phyloP scores from a whole-genome alignment of 2,888 invertebrate genomes.

The Drosophila meridionalis region DNA sequence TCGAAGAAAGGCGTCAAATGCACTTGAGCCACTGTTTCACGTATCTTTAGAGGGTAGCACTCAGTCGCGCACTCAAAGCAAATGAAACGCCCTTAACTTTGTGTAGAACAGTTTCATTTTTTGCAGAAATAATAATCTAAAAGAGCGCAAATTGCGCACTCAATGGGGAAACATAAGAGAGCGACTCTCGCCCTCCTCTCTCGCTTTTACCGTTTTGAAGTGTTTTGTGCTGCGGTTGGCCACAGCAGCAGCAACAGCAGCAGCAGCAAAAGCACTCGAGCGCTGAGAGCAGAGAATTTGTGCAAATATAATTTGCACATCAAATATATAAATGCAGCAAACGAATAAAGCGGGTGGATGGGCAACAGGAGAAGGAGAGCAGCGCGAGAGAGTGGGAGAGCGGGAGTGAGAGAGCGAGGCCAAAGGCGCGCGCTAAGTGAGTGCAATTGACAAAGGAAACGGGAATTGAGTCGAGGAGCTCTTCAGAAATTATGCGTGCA shows the following conservation, averaged over 20 bases:
- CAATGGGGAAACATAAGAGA: constrained; percentile 40
- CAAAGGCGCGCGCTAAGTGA: constrained; percentile 63
- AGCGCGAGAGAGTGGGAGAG: neutral
- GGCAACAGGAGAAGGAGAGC: neutral
- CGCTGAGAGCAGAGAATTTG: constrained; percentile 55
- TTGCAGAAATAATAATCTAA: constrained; percentile 18
- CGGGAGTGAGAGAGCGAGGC: neutral
- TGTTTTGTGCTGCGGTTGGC: constrained; percentile 66
- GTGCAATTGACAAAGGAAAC: constrained; percentile 78
- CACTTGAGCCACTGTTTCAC: constrained; percentile 6
- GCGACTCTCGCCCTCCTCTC: too few species aligned
- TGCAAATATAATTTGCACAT: constrained; percentile 80
- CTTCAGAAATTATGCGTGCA: constrained; percentile 78
- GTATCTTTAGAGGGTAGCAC: neutral
- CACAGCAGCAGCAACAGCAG: constrained; percentile 42
- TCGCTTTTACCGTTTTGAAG: constrained; percentile 35
- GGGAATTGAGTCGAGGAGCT: constrained; percentile 62
- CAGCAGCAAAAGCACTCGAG: constrained; percentile 39
- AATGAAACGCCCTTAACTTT: constrained; percentile 63
- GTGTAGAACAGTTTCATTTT: constrained; percentile 42
- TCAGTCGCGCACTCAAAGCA: neutral
- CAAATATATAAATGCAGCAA: constrained; percentile 65
- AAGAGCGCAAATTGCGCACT: constrained; percentile 43
- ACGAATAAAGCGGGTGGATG: constrained; percentile 18
- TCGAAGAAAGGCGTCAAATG: constrained; percentile 3